Base-by-base conservation (phyloP, 2,797 vertebrate genomes). In the Danio albolineatus region DNA sequence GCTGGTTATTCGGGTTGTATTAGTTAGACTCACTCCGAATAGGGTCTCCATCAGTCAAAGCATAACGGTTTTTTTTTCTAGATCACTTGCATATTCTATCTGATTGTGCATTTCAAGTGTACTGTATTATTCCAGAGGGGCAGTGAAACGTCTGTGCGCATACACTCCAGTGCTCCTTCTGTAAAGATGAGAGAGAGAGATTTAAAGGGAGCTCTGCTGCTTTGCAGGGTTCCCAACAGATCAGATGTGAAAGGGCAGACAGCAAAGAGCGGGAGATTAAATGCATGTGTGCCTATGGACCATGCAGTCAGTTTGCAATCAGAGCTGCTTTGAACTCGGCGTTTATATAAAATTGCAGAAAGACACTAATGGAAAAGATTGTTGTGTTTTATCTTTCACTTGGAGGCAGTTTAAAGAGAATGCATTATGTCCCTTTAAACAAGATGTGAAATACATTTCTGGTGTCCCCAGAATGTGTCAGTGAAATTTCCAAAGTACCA, bases 241-340 rank as follows among this genome's bases (percentile, higher is more conserved):
- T 21, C 17, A 28, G n/a, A 28, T 56, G 44, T 44, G 17, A 56
- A 72, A 72, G 39, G 69, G 69, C 17, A 72, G 53, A 57, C 17
- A 72, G 69, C 69, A 72, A 57, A 44, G 69, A 28, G 12, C 17
- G 57, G 12, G 44, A 72, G 51, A 72, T 72, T 39, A 72, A 72
- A 72, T 72, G 51, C 53, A 57, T 28, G 12, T 14, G 6, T 69
- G 49, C 19, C 10, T 0, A 28, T 44, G 38, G 56, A 56, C 57
- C 39, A 54, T 53, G 36, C 49, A 70, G 19, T 56, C 17, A 21
- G 10, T 10, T 9, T 54, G 19, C 10, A 21, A 49, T 70, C 48
- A 41, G 36, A 19, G 65, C 46, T 51, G 46, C 49, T 70, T 49
- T 70, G n/a, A 70, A 70, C 49, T 70, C 16, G 13, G 36, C 36